phyloP scores from a whole-genome alignment of 2,888 invertebrate species.

The Muschampia staudingeri region DNA sequence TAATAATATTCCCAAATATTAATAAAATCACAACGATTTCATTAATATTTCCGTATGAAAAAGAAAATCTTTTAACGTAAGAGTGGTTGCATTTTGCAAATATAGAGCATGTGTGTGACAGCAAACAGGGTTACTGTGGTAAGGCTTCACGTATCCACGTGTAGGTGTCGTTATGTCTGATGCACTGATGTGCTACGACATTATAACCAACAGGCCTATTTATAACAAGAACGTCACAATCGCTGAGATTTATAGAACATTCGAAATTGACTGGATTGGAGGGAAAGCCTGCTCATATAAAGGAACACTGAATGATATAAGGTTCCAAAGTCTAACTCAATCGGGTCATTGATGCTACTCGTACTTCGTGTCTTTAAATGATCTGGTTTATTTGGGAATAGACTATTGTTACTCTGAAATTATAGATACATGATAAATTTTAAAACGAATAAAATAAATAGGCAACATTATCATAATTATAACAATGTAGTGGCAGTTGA shows the following conservation, averaged over 20 bases:
- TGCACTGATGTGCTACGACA: slow-evolving; percentile 73
- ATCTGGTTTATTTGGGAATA: too few relatives aligned
- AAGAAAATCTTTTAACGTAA: slow-evolving; percentile 1
- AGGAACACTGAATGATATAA: too few relatives aligned
- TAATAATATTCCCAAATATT: neutral
- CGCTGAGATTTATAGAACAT: slow-evolving; percentile 6
- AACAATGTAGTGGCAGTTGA: too few relatives aligned
- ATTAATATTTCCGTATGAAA: too few relatives aligned
- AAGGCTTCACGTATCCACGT: slow-evolving; percentile 83
- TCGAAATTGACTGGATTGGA: neutral
- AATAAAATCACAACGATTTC: too few relatives aligned
- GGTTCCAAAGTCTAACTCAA: too few relatives aligned
- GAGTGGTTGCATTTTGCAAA: slow-evolving; percentile 59
- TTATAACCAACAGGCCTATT: slow-evolving; percentile 67
- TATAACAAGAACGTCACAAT: slow-evolving; percentile 40
- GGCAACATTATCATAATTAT: too few relatives aligned
- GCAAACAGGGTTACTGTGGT: slow-evolving; percentile 86
- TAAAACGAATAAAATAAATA: too few relatives aligned
- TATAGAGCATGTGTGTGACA: slow-evolving; percentile 74
- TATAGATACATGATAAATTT: too few relatives aligned
- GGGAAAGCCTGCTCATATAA: neutral
- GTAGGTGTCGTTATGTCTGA: slow-evolving; percentile 75
- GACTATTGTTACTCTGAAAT: too few relatives aligned
- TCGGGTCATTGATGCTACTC: too few relatives aligned
- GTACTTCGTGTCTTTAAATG: too few relatives aligned